Base-by-base conservation (phyloP, 2,888 invertebrate genomes). In the Cephus rjabovi region DNA sequence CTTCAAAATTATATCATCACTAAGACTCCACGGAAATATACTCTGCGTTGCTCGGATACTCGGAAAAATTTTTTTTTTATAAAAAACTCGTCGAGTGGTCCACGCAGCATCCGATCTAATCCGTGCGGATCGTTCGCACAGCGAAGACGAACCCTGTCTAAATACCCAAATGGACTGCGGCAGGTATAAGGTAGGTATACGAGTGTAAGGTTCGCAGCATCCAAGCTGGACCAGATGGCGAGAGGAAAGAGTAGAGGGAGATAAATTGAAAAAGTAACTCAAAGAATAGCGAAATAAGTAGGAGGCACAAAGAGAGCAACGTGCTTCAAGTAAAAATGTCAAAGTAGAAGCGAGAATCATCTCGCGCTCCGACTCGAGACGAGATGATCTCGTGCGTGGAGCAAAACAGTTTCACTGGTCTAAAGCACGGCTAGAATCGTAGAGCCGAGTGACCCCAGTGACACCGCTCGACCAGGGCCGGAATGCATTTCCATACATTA, bases 401-500 rank as follows among this genome's bases (percentile, higher is more conserved):
- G 76, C 81, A 81, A 84, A 87, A 83, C 82, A 83, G 87, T 88
- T 88, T 88, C 87, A 87, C 86, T 85, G 84, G 86, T 83, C 82
- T 84, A 33, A 30, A 70, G 30, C 70, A 79, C 79, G 75, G 77
- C 80, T 78, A 82, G 76, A 83, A 81, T 80, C 82, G 74, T 77
- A 81, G 83, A 82, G 81, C 82, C 80, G 81, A 84, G 79, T 83
- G 85, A 85, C 84, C 86, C 83, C 77, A 81, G 85, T 87, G 86
- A 88, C 86, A 86, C 84, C 82, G 86, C 83, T 83, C 83, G 81
- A 78, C 80, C 73, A 80, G 78, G 78, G 78, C 70, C 77, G 78
- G 84, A 86, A 87, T 85, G 82, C 82, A 86, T 89, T 86, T 86
- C 83, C 86, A 85, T 86, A 83, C 80, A 87, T 87, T 89, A 87